Evolutionary conservation across 1,140 invertebrate genomes (phyloP).

Genomic region (Chironomus tepperi): DNA sequence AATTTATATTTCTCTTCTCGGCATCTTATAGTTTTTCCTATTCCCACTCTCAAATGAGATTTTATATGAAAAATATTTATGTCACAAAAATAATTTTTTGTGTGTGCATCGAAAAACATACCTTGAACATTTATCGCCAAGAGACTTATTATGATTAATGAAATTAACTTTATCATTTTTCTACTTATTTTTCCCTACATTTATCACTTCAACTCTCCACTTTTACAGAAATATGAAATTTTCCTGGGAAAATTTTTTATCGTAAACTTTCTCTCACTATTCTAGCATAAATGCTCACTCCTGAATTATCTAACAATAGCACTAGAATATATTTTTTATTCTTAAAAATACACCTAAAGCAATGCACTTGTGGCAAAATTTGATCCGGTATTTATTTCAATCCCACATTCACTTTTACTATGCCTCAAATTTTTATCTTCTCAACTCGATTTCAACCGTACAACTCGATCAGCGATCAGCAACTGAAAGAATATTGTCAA

Average conservation of each 20-base stretch:
- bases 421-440: neutral
- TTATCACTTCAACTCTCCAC: neutral
- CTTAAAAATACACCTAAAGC: too few relatives aligned
- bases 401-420: neutral
- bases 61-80: too few relatives aligned
- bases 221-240: neutral
- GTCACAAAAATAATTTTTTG: too few relatives aligned
- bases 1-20: too few relatives aligned
- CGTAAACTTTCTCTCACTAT: neutral
- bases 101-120: neutral
- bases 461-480: neutral
- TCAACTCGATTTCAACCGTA: neutral
- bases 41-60: too few relatives aligned
- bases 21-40: too few relatives aligned
- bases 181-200: neutral
- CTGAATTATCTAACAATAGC: conserved; percentile 7
- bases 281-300: neutral
- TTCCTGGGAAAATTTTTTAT: neutral
- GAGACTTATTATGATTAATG: neutral
- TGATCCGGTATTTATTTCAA: neutral
- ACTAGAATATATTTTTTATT: neutral
- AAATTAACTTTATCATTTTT: conserved; percentile 5
- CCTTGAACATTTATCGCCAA: conserved; percentile 5
- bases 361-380: neutral
- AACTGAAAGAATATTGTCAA: conserved; percentile 1